Evolutionary conservation across 2,113 vertebrate genomes (phyloP).

Genomic region (Gadus chalcogrammus): DNA sequence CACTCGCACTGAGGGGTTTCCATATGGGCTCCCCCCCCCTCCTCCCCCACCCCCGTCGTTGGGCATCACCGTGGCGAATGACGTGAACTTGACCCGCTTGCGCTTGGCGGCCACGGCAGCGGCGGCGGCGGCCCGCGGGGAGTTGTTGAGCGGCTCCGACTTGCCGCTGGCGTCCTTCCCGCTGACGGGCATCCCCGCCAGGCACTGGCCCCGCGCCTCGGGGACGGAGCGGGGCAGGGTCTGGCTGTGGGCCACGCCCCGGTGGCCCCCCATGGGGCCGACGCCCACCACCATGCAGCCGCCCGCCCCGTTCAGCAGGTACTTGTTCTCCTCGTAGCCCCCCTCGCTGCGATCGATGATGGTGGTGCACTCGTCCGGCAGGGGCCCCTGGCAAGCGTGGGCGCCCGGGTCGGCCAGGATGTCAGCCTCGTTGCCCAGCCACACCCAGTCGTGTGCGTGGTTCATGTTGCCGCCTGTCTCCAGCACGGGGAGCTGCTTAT

Average conservation of each 20-base stretch:
- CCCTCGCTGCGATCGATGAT: slow-evolving; percentile 84
- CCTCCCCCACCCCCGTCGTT: slow-evolving; percentile 74
- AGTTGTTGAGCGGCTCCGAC: slow-evolving; percentile 78
- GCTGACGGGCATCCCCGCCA: slow-evolving; percentile 56
- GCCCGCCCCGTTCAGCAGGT: slow-evolving; percentile 84
- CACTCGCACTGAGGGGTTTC: slow-evolving; percentile 85
- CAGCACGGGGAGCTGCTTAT: slow-evolving; percentile 89
- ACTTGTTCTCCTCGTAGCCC: slow-evolving; percentile 88
- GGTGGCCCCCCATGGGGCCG: slow-evolving; percentile 37
- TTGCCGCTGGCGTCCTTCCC: slow-evolving; percentile 77
- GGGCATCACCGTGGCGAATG: slow-evolving; percentile 89
- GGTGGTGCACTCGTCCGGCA: slow-evolving; percentile 83
- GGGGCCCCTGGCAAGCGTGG: slow-evolving; percentile 80
- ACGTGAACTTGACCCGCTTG: slow-evolving; percentile 96
- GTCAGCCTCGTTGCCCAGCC: slow-evolving; percentile 91
- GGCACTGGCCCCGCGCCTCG: slow-evolving; percentile 76
- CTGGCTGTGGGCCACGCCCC: slow-evolving; percentile 65
- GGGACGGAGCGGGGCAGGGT: slow-evolving; percentile 80
- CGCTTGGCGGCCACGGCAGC: slow-evolving; percentile 75
- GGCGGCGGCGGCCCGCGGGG: slow-evolving; percentile 66
- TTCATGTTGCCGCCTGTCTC: slow-evolving; percentile 89
- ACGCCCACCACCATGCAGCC: slow-evolving; percentile 79
- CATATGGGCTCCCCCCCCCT: slow-evolving; percentile 78
- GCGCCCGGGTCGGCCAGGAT: slow-evolving; percentile 79
- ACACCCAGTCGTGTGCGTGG: slow-evolving; percentile 97